A percentile compares a stretch with the other conserved stretches of the same genome.
Conservation (phyloP, 2,113 vertebrate genomes). For the Hemibagrus wyckioides region DNA sequence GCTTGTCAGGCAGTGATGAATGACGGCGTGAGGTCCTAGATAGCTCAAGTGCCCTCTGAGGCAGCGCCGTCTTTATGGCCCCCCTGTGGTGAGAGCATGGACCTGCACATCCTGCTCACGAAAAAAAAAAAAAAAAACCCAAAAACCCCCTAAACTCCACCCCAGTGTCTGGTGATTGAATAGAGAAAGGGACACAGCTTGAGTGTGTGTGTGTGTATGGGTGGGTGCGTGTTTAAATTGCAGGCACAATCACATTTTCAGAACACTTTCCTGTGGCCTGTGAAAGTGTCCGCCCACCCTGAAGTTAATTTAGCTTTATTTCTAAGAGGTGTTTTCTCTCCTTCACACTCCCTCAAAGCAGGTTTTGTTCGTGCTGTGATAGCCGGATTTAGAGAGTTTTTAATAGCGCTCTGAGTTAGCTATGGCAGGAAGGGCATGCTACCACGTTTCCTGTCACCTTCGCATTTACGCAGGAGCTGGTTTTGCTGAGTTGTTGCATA, state of each 20-base stretch:
- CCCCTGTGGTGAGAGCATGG: slow-evolving; percentile 62
- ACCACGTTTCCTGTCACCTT: slow-evolving; percentile 73
- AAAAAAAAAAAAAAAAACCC: neutral
- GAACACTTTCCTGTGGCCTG: neutral
- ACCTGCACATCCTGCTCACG: slow-evolving; percentile 41
- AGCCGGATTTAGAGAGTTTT: slow-evolving; percentile 30
- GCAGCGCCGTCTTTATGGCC: slow-evolving; percentile 46
- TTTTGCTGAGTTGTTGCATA: slow-evolving; percentile 40
- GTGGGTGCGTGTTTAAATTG: slow-evolving; percentile 12
- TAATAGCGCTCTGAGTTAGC: slow-evolving; percentile 56
- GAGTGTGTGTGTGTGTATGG: neutral
- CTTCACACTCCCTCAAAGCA: slow-evolving; percentile 8
- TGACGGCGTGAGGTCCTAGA: slow-evolving; percentile 55
- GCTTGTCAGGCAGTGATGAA: slow-evolving; percentile 69
- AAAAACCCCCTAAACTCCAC: neutral
- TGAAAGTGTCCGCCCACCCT: slow-evolving; percentile 34
- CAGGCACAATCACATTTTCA: neutral
- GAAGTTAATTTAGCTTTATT: slow-evolving; percentile 35
- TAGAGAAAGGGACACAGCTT: neutral
- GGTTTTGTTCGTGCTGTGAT: slow-evolving; percentile 1
- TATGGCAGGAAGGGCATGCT: slow-evolving; percentile 68
- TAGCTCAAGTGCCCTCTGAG: slow-evolving; percentile 32
- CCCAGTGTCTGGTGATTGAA: neutral
- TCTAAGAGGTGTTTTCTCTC: slow-evolving; percentile 14
- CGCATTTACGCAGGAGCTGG: slow-evolving; percentile 58